Base-by-base conservation (phyloP, 2,888 invertebrate genomes). In the Drosophila vallismaia region DNA sequence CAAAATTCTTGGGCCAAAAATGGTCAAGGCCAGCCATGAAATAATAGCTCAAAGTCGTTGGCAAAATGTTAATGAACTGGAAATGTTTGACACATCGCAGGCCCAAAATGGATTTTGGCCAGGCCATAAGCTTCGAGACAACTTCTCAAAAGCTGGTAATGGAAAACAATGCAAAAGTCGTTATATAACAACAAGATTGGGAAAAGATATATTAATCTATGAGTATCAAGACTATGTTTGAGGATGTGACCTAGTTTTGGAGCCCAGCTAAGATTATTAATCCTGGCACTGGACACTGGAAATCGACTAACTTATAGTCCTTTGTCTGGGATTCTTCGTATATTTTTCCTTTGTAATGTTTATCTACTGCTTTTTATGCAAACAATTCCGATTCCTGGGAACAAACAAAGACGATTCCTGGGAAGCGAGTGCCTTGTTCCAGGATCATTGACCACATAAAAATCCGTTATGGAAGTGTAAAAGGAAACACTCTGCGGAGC, bases 381-480 rank as follows among this genome's bases (percentile, higher is more conserved):
- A 62, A 70, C 56, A 70, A 38, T 52, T 40, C 49, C 31, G 31
- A 48, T 54, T 66, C 29, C 45, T 28, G 40, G n/a, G 19, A 19
- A 19, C 55, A 54, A 42, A 51, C 72, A 62, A 66, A 57, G 33
- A 31, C 59, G 72, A 58, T 80, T 59, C 52, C 70, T 31, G 46
- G 73, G 67, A 62, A 71, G 33, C 51, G 62, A 66, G 52, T 81
- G 72, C 57, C 51, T 64, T 71, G 58, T 54, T 55, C 56, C 73
- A 84, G 81, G 84, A 84, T 84, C 84, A 77, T 81, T 84, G 84
- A 86, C 84, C 84, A 86, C 81, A 84, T 84, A 84, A 86, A 83
- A 77, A 67, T 59, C 85, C 85, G 85, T 86, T 84, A 84, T 76
- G 76, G 74, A 36, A 31, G 26, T n/a, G 31, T 4, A 40, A 24